phyloP scores from a whole-genome alignment of 2,797 vertebrate species.

The Rhyacichthys aspro region DNA sequence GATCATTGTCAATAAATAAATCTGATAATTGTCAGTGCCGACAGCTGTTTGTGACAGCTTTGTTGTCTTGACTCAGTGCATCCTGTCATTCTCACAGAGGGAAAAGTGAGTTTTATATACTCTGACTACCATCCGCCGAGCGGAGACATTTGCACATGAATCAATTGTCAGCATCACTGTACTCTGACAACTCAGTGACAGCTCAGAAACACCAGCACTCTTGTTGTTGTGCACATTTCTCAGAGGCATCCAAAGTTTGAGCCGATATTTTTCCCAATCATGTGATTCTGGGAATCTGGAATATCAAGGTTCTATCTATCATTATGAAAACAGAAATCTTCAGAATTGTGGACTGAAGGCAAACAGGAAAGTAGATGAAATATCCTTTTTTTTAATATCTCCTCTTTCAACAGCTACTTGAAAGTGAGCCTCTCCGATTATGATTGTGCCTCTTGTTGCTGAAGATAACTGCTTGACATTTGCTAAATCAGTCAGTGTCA shows the following conservation, averaged over 20 bases:
- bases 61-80: constrained; percentile 92
- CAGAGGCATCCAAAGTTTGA: constrained; percentile 75
- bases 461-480: constrained; percentile 85
- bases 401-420: constrained; percentile 83
- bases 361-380: constrained; percentile 79
- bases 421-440: constrained; percentile 82
- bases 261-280: constrained; percentile 67
- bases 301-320: constrained; percentile 83
- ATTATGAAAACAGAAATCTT: constrained; percentile 79
- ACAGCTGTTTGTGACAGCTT: constrained; percentile 99
- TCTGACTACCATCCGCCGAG: constrained; percentile 90
- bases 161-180: constrained; percentile 93
- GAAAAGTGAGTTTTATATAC: constrained; percentile 90
- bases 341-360: constrained; percentile 70
- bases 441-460: constrained; percentile 83
- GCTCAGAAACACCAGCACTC: constrained; percentile 82
- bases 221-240: constrained; percentile 70
- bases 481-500: constrained; percentile 84
- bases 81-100: constrained; percentile 92
- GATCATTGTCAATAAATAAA: constrained; percentile 87
- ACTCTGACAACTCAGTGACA: constrained; percentile 85
- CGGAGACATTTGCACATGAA: constrained; percentile 97
- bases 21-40: constrained; percentile 89
- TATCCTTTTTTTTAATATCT: constrained; percentile 66
- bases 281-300: constrained; percentile 74